A percentile compares a stretch with the other conserved stretches of the same genome.
phyloP scores from a whole-genome alignment of 1,140 invertebrate genomes.

The Oscheius sp. region DNA sequence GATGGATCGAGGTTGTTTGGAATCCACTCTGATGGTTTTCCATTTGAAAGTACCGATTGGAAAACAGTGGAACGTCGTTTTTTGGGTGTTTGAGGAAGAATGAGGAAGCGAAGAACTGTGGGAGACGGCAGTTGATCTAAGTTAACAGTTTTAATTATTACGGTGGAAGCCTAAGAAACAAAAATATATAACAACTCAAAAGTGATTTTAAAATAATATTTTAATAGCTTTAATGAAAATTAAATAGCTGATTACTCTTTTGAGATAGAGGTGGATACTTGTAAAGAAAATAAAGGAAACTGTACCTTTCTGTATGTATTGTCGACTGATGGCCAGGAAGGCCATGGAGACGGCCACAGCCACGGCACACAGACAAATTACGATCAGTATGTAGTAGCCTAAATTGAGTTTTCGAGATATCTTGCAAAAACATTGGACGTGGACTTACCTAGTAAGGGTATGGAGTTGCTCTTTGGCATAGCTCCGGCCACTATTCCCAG shows the following conservation, averaged over 20 bases:
- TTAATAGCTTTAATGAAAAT: background rate
- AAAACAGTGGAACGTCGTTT: slow-evolving; percentile 5
- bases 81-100: background rate
- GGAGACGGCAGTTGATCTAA: background rate
- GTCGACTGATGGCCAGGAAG: slow-evolving; percentile 43
- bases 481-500: slow-evolving; percentile 48
- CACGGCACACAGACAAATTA: slow-evolving; percentile 53
- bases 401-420: slow-evolving; percentile 2
- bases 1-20: slow-evolving; percentile 25
- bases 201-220: too few relatives aligned
- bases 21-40: slow-evolving; percentile 2
- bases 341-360: slow-evolving; percentile 52
- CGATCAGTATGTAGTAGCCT: slow-evolving; percentile 54
- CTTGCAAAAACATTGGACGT: slow-evolving; percentile 9
- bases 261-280: slow-evolving; percentile 16
- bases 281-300: slow-evolving; percentile 39
- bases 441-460: slow-evolving; percentile 45
- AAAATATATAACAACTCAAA: too few relatives aligned
- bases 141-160: background rate
- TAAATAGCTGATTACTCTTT: slow-evolving; percentile 27
- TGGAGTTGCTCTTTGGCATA: slow-evolving; percentile 52
- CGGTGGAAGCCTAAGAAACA: background rate
- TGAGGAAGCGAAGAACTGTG: background rate
- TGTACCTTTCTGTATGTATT: slow-evolving; percentile 49
- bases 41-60: slow-evolving; percentile 2